phyloP scores from a whole-genome alignment of 64 coral and sea anemone species.

The Montipora foliosa region DNA sequence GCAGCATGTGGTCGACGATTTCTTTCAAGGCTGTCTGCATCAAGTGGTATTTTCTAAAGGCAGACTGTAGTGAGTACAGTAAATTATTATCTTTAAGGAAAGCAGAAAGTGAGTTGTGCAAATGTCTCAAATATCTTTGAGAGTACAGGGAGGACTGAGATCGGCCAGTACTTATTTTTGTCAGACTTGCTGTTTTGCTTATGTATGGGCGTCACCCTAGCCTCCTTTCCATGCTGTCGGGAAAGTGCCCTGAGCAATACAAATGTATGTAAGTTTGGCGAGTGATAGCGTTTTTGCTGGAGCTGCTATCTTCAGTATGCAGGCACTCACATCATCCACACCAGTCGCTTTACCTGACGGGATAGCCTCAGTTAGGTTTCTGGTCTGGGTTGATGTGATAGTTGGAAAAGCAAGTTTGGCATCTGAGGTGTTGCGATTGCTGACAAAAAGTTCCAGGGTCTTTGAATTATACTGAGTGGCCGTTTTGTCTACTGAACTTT shows the following conservation, averaged over 20 bases:
- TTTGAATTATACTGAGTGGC: too few species aligned
- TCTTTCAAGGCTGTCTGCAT: too few species aligned
- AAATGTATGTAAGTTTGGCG: background rate
- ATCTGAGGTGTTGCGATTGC: too few species aligned
- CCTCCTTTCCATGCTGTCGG: background rate
- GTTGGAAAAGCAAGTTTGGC: too few species aligned
- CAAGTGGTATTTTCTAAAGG: background rate
- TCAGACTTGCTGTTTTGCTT: background rate
- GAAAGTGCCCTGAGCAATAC: background rate
- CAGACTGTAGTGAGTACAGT: background rate
- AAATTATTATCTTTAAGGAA: background rate
- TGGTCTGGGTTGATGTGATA: too few species aligned
- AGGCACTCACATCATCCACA: too few species aligned
- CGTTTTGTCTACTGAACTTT: too few species aligned
- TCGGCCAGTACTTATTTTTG: too few species aligned
- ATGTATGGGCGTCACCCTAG: background rate
- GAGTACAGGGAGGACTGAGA: background rate
- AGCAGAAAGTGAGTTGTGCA: background rate
- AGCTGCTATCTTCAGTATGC: constrained; percentile 36
- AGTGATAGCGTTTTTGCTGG: background rate
- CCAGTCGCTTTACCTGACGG: too few species aligned
- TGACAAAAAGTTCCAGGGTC: too few species aligned
- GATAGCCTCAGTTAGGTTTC: too few species aligned
- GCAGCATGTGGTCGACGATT: too few species aligned
- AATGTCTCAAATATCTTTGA: background rate